Base-by-base conservation (phyloP, 2,888 invertebrate genomes). In the Stramonita haemastoma region DNA sequence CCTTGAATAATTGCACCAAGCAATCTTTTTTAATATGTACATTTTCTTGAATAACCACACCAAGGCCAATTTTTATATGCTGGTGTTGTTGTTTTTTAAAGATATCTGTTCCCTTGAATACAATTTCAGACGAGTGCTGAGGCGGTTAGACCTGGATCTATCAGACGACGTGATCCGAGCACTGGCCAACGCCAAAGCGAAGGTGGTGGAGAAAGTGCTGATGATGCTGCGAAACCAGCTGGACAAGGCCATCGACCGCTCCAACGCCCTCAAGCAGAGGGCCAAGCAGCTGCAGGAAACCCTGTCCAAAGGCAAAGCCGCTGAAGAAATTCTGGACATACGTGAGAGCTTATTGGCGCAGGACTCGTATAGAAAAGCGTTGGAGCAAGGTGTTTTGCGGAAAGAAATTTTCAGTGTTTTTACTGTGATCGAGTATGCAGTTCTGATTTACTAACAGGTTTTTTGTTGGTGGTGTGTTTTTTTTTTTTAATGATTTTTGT, bases 161-260 rank as follows among this genome's bases (percentile, higher is more conserved):
- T 93, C 94, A 5, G 94, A 94, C 32, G 94, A 94, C 85, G 93
- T 94, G 5, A 93, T 94, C 26, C 87, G 93, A 46, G 93, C 94
- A 11, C 89, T 95, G 73, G 90, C 93, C 34, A 93, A 93, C 87
- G 88, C 91, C 87, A 94, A 94, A 88, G 92, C 92, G 11, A 91
- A 92, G 77, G 94, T 94, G 36, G 93, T 94, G 15, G 94, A 95
- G 89, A 92, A 93, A 85, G 93, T 95, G 5, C 88, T 95, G 81
- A 93, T 94, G 93, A 90, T 94, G 89, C 88, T 95, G 46, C 89
- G 95, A 29, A 70, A 91, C 26, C 94, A 94, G 92, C 93, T 95
- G 29, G 94, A 95, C 91, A 93, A 92, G 86, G 87, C 90, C 34
- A 91, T 94, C 15, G 93, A 94, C 88, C 92, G 91, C 90, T 91